phyloP scores from a whole-genome alignment of 1,140 invertebrate genomes.

The Catajapyx aquilonaris region DNA sequence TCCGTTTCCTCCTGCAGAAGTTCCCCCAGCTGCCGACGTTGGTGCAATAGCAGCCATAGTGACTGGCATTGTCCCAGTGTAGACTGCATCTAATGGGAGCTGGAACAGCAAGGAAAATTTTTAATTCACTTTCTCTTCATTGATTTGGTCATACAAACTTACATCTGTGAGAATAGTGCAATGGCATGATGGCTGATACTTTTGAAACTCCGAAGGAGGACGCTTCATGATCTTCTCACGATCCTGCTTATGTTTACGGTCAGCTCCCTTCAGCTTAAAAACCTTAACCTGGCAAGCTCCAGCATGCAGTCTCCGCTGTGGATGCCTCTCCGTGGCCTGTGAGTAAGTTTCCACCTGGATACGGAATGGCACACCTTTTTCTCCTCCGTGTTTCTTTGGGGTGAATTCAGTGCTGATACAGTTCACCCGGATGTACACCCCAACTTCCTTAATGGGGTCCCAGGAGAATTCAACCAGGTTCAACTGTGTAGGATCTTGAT shows the following conservation, averaged over 20 bases:
- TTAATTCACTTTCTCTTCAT: no score
- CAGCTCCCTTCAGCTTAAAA: slow-evolving; percentile 75
- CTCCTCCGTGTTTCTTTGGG: slow-evolving; percentile 91
- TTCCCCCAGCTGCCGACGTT: no score
- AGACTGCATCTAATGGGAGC: no score
- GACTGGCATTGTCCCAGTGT: no score
- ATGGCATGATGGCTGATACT: slow-evolving; percentile 87
- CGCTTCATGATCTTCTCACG: slow-evolving; percentile 80
- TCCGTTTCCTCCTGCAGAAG: no score
- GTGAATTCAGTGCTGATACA: slow-evolving; percentile 97
- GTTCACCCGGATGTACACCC: slow-evolving; percentile 84
- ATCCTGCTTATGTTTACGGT: slow-evolving; percentile 94
- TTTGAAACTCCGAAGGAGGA: slow-evolving; percentile 67
- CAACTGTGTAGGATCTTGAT: slow-evolving; percentile 44
- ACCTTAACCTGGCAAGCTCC: slow-evolving; percentile 91
- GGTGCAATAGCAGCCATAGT: no score
- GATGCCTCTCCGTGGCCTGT: slow-evolving; percentile 17
- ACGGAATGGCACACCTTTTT: slow-evolving; percentile 91
- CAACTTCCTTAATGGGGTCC: slow-evolving; percentile 91
- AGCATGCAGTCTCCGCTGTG: slow-evolving; percentile 47
- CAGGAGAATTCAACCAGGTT: slow-evolving; percentile 78
- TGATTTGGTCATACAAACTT: no score
- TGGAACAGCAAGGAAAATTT: no score
- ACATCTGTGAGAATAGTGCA: slow-evolving; percentile 81
- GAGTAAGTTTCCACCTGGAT: slow-evolving; percentile 75